phyloP scores from a whole-genome alignment of 2,113 vertebrate species.

The Eubucco bourcierii region DNA sequence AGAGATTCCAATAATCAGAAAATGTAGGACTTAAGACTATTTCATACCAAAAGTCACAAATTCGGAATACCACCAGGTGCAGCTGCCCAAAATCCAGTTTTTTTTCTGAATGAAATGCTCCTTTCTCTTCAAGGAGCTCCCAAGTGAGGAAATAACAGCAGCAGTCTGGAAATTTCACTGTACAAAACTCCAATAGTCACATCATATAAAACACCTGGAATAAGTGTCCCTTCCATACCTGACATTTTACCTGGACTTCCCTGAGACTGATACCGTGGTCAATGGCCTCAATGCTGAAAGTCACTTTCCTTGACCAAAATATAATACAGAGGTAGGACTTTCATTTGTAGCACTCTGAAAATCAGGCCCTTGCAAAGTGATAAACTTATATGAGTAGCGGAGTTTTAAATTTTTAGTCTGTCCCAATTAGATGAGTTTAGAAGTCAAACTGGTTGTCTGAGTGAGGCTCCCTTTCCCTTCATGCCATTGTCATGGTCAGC shows the following conservation, averaged over 20 bases:
- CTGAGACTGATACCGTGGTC: not conserved
- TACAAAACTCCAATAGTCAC: not conserved
- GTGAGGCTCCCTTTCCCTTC: conserved; percentile 60
- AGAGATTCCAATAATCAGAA: not conserved
- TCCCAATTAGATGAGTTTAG: not conserved
- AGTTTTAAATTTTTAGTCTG: not conserved
- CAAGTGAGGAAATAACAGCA: not conserved
- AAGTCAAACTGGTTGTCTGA: not conserved
- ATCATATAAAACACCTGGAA: not conserved
- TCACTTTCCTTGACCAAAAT: not conserved
- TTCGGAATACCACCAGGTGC: not conserved
- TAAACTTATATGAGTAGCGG: not conserved
- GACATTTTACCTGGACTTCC: not conserved
- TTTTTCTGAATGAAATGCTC: not conserved
- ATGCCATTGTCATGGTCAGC: not conserved
- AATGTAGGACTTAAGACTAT: not conserved
- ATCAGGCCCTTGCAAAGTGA: not conserved
- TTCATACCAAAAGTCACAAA: not conserved
- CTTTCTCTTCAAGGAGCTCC: not conserved
- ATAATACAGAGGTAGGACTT: not conserved
- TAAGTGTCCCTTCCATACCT: rapidly evolving
- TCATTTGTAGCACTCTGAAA: not conserved
- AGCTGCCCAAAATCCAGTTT: not conserved
- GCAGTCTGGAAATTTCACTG: not conserved
- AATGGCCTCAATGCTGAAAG: not conserved